Conservation (phyloP, 2,888 invertebrate genomes). For the Agrotis ipsilon region DNA sequence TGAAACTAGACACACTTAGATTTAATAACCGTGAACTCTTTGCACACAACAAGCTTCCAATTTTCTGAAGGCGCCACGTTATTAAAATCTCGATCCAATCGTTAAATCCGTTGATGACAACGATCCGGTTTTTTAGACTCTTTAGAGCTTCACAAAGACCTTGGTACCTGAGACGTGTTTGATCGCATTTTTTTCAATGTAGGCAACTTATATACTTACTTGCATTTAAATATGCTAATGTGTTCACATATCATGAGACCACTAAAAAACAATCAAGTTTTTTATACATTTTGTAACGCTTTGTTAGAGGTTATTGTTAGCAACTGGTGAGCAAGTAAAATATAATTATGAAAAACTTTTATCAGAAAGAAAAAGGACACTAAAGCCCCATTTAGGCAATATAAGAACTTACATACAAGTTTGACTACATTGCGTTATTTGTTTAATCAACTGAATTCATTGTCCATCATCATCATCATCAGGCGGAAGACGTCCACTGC, state of each 20-base stretch:
- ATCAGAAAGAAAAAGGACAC: no score
- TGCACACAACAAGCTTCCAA: background rate
- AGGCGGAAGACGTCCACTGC: no score
- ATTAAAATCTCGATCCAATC: slow-evolving; percentile 13
- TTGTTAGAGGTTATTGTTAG: background rate
- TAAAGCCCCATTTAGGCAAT: no score
- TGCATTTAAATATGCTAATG: slow-evolving; percentile 35
- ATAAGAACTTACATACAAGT: no score
- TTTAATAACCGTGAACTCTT: slow-evolving; percentile 39
- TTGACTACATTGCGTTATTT: no score
- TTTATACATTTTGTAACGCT: slow-evolving; percentile 18
- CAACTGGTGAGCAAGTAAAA: no score
- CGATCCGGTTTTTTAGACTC: slow-evolving; percentile 2
- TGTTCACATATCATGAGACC: slow-evolving; percentile 9
- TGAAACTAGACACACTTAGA: slow-evolving; percentile 22
- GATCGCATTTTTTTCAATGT: slow-evolving; percentile 26
- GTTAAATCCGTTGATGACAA: slow-evolving; percentile 9
- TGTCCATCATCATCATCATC: no score
- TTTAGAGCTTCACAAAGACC: slow-evolving; percentile 23
- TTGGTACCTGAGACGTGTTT: slow-evolving; percentile 30
- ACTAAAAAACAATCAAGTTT: slow-evolving; percentile 13
- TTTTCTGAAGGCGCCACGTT: slow-evolving; percentile 4
- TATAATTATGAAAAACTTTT: no score
- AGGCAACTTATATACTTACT: slow-evolving; percentile 7
- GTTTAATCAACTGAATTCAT: no score